Base-by-base conservation (phyloP, 1,140 invertebrate species). In the Drosophila triauraria region DNA sequence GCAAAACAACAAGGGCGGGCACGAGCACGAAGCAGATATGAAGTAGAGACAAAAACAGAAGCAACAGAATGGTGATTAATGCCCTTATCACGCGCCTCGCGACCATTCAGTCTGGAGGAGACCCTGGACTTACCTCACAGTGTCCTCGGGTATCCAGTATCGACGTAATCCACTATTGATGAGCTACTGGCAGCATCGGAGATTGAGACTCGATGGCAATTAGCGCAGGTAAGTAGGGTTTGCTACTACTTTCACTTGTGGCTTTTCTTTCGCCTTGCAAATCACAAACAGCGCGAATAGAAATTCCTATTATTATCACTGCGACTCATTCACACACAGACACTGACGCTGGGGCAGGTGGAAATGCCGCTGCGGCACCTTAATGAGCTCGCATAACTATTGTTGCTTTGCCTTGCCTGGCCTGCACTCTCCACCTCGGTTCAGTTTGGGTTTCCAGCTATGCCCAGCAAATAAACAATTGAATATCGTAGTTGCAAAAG, bases 201-300 rank as follows among this genome's bases (percentile, higher is more conserved):
- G 44, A 43, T 25, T 58, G 62, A 35, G 46, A 44, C 23, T 53
- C 60, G 47, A 51, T 75, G 47, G 48, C 54, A 69, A 46, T 62
- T 78, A 71, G 57, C 38, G 30, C 13, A 27, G 64, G 38, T 68
- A 54, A 44, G 47, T 30, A 69, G 46, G 27, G 63, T 30, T 61
- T 23, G 32, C 30, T 71, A 27, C 60, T 61, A 83, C 84, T 87
- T 87, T 88, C 85, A 88, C 84, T 84, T 68, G 62, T 62, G 58
- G 71, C 60, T 78, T 78, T 71, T 51, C 62, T 78, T 64, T 47
- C 54, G 43, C 54, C 25, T 54, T 82, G 67, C 47, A 80, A 87
- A 77, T 77, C 83, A 80, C 64, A 67, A 54, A 61, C 32, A 50
- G 53, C 50, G 71, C 56, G 54, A 82, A 78, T 62, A 79, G 72